These are phyloP conservation scores for Heteromyza rotundicornis DNA, from an alignment of 2,888 invertebrate genomes.

Conservation along the genomic window DNA sequence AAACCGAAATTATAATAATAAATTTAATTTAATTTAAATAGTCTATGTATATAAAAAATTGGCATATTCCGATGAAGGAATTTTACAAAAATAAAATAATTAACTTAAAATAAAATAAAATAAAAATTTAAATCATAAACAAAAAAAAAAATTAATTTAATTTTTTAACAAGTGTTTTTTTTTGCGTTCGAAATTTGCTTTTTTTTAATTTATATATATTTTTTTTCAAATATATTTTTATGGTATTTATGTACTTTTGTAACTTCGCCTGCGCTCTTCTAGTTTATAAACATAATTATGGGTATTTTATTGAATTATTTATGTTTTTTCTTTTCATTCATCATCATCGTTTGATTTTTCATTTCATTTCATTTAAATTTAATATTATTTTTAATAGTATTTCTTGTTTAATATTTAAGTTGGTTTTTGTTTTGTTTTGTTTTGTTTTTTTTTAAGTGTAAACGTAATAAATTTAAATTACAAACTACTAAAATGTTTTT, in stretches of 20 bases:
- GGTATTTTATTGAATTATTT: too few species aligned
- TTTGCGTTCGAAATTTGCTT: background rate
- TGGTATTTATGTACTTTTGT: slow-evolving; percentile 19
- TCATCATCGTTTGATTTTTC: too few species aligned
- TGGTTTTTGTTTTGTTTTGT: slow-evolving; percentile 26
- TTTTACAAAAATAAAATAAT: too few species aligned
- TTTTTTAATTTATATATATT: background rate
- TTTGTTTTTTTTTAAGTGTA: background rate
- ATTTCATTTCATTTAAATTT: slow-evolving; percentile 40
- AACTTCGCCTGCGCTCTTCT: slow-evolving; percentile 34
- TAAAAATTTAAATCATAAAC: too few species aligned
- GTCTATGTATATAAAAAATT: too few species aligned
- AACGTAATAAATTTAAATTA: too few species aligned
- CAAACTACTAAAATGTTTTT: slow-evolving; percentile 35
- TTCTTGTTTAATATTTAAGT: background rate
- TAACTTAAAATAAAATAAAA: too few species aligned
- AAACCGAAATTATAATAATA: background rate
- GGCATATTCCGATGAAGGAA: too few species aligned
- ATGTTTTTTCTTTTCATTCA: too few species aligned
- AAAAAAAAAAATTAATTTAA: too few species aligned
- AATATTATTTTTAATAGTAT: slow-evolving; percentile 24
- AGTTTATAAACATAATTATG: slow-evolving; percentile 24
- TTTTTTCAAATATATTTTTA: background rate
- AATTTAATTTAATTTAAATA: background rate
- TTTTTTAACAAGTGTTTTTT: background rate